Evolutionary conservation across 2,888 invertebrate genomes (phyloP).

Genomic region (Gerosis bhagava): DNA sequence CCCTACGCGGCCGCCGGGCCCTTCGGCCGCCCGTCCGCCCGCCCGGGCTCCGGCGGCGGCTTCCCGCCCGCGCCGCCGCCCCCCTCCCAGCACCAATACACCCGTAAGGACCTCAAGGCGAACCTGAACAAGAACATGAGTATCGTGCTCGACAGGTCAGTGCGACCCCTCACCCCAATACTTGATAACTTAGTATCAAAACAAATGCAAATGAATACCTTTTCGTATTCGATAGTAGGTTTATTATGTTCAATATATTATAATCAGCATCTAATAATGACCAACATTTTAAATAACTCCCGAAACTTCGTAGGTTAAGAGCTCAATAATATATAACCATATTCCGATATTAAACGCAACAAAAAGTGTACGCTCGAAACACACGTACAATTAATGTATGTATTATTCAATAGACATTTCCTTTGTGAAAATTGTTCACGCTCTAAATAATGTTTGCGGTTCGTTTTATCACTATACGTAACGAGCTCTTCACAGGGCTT

Average conservation of each 20-base stretch:
- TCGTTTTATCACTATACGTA: constrained; percentile 6
- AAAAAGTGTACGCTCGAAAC: neutral
- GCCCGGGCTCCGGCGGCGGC: constrained; percentile 63
- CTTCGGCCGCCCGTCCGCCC: no score
- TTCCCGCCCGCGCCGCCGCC: constrained; percentile 46
- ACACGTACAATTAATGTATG: neutral
- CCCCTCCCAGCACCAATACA: constrained; percentile 62
- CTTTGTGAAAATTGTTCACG: constrained; percentile 7
- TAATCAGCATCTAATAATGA: no score
- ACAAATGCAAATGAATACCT: no score
- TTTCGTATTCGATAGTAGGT: no score
- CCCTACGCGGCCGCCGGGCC: no score
- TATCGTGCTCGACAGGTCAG: constrained; percentile 80
- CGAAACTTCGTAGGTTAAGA: no score
- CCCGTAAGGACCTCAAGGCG: constrained; percentile 73
- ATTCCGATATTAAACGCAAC: neutral
- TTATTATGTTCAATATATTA: no score
- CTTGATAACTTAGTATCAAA: no score
- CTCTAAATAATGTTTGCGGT: constrained; percentile 5
- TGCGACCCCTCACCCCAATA: no score
- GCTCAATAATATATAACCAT: constrained; percentile 4
- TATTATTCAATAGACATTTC: constrained; percentile 11
- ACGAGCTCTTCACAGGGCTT: no score
- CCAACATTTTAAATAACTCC: no score
- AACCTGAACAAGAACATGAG: constrained; percentile 80